These are phyloP conservation scores for Drosophila pectinifera DNA, from an alignment of 1,140 invertebrate genomes.

Conservation along the genomic window DNA sequence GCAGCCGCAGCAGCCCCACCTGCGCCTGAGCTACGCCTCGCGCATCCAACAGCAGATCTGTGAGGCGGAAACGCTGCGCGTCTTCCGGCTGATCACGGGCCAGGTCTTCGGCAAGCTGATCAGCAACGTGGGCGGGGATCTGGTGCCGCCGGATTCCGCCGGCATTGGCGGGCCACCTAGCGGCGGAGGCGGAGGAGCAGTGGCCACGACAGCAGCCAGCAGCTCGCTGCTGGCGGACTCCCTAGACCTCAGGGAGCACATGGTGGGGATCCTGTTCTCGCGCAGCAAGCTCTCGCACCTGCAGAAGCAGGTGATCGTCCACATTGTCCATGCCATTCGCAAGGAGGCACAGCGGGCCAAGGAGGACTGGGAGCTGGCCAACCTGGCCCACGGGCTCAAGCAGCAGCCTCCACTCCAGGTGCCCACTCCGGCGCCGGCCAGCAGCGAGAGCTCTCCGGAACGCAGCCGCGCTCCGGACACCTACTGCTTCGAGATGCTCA, in stretches of 20 bases:
- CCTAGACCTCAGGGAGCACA: conserved; percentile 95
- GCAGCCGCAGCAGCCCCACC: conserved; percentile 40
- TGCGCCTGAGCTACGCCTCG: conserved; percentile 72
- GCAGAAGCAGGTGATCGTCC: conserved; percentile 97
- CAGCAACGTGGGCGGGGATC: conserved; percentile 52
- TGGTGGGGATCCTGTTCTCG: conserved; percentile 98
- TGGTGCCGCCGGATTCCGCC: conserved; percentile 38
- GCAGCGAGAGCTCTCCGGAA: conserved; percentile 78
- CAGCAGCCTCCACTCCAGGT: conserved; percentile 69
- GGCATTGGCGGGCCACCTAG: conserved; percentile 15
- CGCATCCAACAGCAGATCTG: conserved; percentile 94
- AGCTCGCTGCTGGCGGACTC: conserved; percentile 79
- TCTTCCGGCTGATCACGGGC: conserved; percentile 95
- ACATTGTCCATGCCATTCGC: conserved; percentile 96
- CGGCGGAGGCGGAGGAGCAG: not conserved
- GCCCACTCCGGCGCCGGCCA: conserved; percentile 6
- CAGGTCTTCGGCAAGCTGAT: conserved; percentile 97
- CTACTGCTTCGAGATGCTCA: conserved; percentile 99
- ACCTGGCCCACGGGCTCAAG: conserved; percentile 75
- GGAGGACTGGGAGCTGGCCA: conserved; percentile 93
- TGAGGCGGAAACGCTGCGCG: conserved; percentile 95
- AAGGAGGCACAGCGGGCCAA: conserved; percentile 93
- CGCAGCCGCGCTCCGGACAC: conserved; percentile 90
- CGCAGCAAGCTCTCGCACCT: conserved; percentile 96
- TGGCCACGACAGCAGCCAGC: not conserved